A percentile compares a stretch with the other conserved stretches of the same genome.
These are phyloP conservation scores for Drosophila emarginata DNA, from an alignment of 2,888 invertebrate genomes.

Conservation along the genomic window DNA sequence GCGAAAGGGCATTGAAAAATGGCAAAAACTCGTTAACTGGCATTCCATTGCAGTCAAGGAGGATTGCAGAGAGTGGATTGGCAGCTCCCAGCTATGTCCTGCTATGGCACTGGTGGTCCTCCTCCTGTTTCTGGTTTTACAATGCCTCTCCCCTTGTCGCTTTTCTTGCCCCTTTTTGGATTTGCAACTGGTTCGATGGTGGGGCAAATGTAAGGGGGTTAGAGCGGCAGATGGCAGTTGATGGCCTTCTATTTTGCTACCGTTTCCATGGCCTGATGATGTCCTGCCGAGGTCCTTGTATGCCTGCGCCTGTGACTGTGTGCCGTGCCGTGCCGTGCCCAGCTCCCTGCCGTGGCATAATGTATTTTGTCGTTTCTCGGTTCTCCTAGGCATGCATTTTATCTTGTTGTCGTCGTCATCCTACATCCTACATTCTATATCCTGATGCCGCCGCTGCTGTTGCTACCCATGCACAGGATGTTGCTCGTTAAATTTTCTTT, in stretches of 20 bases:
- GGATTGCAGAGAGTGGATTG: constrained; percentile 36
- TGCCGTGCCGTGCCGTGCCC: neutral
- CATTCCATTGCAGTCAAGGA: constrained; percentile 54
- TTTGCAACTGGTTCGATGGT: constrained; percentile 33
- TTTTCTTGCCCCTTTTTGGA: constrained; percentile 19
- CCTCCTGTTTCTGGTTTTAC: neutral
- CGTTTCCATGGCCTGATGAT: constrained; percentile 52
- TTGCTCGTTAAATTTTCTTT: constrained; percentile 76
- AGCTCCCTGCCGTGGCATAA: constrained; percentile 32
- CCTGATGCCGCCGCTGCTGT: neutral
- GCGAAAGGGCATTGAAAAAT: constrained; percentile 49
- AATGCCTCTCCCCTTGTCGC: neutral
- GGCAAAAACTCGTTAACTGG: constrained; percentile 71
- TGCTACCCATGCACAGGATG: constrained; percentile 64
- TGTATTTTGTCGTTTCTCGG: constrained; percentile 63
- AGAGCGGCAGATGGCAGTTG: constrained; percentile 40
- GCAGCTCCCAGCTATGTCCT: constrained; percentile 32
- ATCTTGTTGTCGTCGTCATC: constrained; percentile 73
- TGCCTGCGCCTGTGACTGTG: constrained; percentile 1
- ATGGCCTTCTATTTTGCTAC: constrained; percentile 62
- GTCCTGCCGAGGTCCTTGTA: constrained; percentile 22
- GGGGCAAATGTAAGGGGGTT: neutral
- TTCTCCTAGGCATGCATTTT: constrained; percentile 68
- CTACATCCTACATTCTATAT: constrained; percentile 25
- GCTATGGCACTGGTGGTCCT: neutral